A percentile compares a stretch with the other conserved stretches of the same genome.
phyloP scores from a whole-genome alignment of 53 echinoderm and acorn worm species.

The Glandiceps talaboti region DNA sequence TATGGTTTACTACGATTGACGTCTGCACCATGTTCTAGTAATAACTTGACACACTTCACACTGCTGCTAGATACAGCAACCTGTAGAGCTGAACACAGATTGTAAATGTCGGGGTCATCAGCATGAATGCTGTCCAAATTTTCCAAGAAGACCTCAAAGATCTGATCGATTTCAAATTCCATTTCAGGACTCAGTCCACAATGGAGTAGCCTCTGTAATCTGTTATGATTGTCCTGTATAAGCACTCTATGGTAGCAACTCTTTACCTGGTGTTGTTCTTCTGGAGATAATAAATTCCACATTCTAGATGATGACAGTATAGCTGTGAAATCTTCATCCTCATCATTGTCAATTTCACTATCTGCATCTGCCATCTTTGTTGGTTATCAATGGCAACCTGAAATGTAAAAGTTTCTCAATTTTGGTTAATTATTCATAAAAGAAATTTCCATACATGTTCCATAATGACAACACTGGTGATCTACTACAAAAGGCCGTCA shows the following conservation, averaged over 20 bases:
- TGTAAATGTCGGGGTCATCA: background rate
- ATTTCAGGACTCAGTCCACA: background rate
- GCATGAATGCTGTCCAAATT: background rate
- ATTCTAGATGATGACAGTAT: background rate
- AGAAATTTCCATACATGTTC: too few relatives aligned
- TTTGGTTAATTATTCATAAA: too few relatives aligned
- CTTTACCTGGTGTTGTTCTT: background rate
- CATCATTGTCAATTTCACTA: background rate
- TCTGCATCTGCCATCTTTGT: too few relatives aligned
- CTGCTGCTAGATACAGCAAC: background rate
- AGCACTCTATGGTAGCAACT: background rate
- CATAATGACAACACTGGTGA: too few relatives aligned
- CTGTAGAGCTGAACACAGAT: background rate
- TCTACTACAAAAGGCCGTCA: too few relatives aligned
- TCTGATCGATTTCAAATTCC: background rate
- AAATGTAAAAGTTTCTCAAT: too few relatives aligned
- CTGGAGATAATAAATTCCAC: background rate
- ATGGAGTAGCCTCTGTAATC: background rate
- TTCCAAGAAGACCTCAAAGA: background rate
- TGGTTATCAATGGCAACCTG: too few relatives aligned
- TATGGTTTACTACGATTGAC: background rate
- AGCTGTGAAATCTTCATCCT: background rate
- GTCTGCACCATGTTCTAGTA: background rate
- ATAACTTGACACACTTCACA: background rate
- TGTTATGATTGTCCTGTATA: background rate